A percentile compares a stretch with the other conserved stretches of the same genome.
Conservation (phyloP, 1,140 invertebrate species). For the Uloborus diversus region DNA sequence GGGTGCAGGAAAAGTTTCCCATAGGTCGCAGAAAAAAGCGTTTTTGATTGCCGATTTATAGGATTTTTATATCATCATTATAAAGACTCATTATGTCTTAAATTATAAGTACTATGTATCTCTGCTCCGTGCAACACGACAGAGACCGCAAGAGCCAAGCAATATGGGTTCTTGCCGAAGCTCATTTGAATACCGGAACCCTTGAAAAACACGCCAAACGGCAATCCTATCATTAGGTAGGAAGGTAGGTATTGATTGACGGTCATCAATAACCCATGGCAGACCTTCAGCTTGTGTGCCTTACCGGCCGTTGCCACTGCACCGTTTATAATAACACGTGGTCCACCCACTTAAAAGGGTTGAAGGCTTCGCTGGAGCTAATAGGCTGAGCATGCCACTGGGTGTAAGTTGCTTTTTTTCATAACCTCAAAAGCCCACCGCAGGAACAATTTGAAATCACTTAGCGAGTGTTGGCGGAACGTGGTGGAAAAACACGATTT, state of each 20-base stretch:
- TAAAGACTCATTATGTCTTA: too few species aligned
- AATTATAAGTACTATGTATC: too few species aligned
- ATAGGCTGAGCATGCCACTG: conserved; percentile 45
- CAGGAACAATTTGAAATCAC: conserved; percentile 43
- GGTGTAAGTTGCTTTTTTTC: conserved; percentile 19
- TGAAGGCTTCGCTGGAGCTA: conserved; percentile 5
- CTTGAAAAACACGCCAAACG: conserved; percentile 1
- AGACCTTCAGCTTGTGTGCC: conserved; percentile 16
- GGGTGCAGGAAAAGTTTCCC: too few species aligned
- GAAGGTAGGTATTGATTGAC: conserved; percentile 46
- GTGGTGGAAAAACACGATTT: conserved; percentile 41
- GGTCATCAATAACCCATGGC: conserved; percentile 48
- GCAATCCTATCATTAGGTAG: conserved; percentile 30
- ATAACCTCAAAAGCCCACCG: conserved; percentile 18
- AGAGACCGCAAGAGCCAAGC: too few species aligned
- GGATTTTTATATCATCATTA: too few species aligned
- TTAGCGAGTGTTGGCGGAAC: conserved; percentile 30
- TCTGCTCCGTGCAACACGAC: too few species aligned
- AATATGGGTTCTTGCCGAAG: neutral
- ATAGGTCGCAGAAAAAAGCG: too few species aligned
- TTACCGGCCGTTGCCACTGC: conserved; percentile 39
- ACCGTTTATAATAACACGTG: conserved; percentile 22
- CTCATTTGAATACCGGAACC: conserved; percentile 52
- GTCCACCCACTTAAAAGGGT: conserved; percentile 39
- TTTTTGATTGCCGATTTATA: too few species aligned